Evolutionary conservation across 92 coral and sea anemone species (phyloP).

Genomic region (Zoanthus solanderi): DNA sequence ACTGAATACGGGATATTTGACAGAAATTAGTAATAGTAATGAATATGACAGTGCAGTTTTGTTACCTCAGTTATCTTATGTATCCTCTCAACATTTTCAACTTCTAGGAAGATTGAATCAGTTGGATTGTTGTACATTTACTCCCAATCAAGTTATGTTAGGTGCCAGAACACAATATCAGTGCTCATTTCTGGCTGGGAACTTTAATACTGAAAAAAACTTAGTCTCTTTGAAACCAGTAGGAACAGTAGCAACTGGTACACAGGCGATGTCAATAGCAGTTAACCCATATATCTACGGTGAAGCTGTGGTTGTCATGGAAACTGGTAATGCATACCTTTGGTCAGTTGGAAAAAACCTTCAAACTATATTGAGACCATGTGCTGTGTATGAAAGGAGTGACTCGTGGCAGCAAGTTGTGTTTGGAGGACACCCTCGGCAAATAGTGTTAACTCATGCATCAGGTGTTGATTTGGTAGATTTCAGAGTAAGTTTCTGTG

Average conservation of each 20-base stretch:
- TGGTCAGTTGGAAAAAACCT: slow-evolving; percentile 70
- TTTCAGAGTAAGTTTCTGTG: slow-evolving; percentile 71
- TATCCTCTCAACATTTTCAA: slow-evolving; percentile 37
- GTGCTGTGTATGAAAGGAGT: slow-evolving; percentile 41
- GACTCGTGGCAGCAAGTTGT: slow-evolving; percentile 80
- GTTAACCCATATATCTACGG: slow-evolving; percentile 86
- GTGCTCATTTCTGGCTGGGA: slow-evolving; percentile 68
- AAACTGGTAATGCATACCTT: slow-evolving; percentile 73
- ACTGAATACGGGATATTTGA: slow-evolving; percentile 57
- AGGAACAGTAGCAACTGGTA: slow-evolving; percentile 72
- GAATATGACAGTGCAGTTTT: background rate
- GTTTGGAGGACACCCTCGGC: slow-evolving; percentile 90
- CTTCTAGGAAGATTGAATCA: slow-evolving; percentile 74
- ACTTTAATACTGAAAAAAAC: background rate
- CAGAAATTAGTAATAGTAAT: background rate
- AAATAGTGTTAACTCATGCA: slow-evolving; percentile 72
- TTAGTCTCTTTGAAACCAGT: slow-evolving; percentile 56
- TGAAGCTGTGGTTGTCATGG: slow-evolving; percentile 78
- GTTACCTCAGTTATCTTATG: slow-evolving; percentile 22
- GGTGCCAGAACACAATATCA: slow-evolving; percentile 78
- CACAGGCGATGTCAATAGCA: slow-evolving; percentile 69
- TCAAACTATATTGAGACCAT: slow-evolving; percentile 44
- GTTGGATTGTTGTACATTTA: slow-evolving; percentile 51
- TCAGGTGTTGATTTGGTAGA: slow-evolving; percentile 78
- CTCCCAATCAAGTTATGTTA: slow-evolving; percentile 31